phyloP scores from a whole-genome alignment of 2,888 invertebrate species.

The Sicus ferrugineus region DNA sequence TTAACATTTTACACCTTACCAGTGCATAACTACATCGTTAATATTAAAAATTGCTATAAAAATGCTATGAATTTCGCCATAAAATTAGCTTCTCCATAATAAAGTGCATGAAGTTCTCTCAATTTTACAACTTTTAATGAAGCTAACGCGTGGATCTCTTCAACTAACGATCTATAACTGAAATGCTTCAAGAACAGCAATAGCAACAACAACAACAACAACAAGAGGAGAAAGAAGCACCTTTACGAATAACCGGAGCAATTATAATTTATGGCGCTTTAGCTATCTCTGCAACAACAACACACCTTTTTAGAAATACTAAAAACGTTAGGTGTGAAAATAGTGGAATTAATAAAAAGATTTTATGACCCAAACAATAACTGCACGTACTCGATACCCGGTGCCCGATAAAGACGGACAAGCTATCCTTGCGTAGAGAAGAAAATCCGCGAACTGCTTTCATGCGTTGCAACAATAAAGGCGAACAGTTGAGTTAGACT shows the following conservation, averaged over 20 bases:
- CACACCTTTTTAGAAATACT: not conserved
- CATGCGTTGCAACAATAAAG: slow-evolving; percentile 28
- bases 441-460: slow-evolving; percentile 29
- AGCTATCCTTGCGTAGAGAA: not conserved
- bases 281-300: slow-evolving; percentile 6
- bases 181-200: not conserved
- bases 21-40: not conserved
- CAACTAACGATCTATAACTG: too few relatives aligned
- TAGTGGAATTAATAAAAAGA: slow-evolving; percentile 25
- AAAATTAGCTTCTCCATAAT: not conserved
- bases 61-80: too few relatives aligned
- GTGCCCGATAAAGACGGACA: too few relatives aligned
- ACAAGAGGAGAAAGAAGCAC: not conserved
- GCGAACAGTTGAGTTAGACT: slow-evolving; percentile 18
- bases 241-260: not conserved
- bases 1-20: too few relatives aligned
- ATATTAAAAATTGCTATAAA: not conserved
- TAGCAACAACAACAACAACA: not conserved
- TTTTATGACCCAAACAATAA: not conserved
- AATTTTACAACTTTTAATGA: too few relatives aligned
- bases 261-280: slow-evolving; percentile 20
- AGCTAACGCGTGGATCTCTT: too few relatives aligned
- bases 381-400: not conserved
- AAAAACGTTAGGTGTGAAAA: slow-evolving; percentile 21
- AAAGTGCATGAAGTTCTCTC: too few relatives aligned